Evolutionary conservation across 2,888 invertebrate genomes (phyloP), one percentile per base, ranked within the genome.

Genomic region (Parnassius orleans): DNA sequence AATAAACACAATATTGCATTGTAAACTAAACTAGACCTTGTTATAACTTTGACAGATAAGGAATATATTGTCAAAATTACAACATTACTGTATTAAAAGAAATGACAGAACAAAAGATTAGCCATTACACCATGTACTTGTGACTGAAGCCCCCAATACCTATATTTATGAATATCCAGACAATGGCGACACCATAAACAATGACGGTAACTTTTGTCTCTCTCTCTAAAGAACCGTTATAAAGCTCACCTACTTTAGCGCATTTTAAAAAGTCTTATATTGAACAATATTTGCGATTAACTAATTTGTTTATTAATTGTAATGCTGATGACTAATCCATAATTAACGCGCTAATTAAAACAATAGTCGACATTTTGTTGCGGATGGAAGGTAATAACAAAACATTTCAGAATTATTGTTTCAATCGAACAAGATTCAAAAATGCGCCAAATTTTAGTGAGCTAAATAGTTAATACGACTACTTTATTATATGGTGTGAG

Each of bases 61-160:
- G 57, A 44, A 61, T 53, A 56, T 48, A 48, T 70, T 67, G 71
- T 66, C 70, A 73, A 71, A 75, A 63, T 74, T 69, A 71, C 74
- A 75, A 72, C 64, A 65, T 56, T 53, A 55, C 56, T 70, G 72
- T 80, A 73, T 80, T 77, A 78, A 79, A 19, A 68, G 65, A 80
- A 77, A 85, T 84, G 83, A 88, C 84, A 86, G 85, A 83, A 88
- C 87, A 89, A 76, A 85, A 72, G 78, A 87, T 87, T 87, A 88
- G 84, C 90, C 90, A 83, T 83, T 78, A 83, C 87, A 90, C 90
- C 90, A 65, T 82, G 83, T 84, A 76, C 72, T 73, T 78, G 86
- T 89, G 86, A 85, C 86, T 81, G 72, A 88, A 87, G 87, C 88
- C 81, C 88, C 90, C 83, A 81, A 48, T 78, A 88, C 85, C 88